Percentiles rank a stretch among this genome's conserved stretches.
These are phyloP conservation scores for Chrosomus eos DNA, from an alignment of 2,797 vertebrate species.

Conservation along the genomic window DNA sequence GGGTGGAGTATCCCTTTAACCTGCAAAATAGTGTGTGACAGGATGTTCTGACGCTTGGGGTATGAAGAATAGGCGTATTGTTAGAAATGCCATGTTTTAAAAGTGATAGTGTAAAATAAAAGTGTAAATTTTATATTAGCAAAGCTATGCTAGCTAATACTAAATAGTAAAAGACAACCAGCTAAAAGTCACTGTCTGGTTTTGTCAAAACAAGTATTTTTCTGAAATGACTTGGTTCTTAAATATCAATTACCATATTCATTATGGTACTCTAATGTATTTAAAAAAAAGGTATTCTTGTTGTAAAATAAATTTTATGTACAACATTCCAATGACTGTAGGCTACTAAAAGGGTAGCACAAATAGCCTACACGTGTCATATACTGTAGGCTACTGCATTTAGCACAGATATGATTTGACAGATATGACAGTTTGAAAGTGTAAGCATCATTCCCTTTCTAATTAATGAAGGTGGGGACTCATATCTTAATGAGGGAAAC, in stretches of 20 bases:
- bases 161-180: background rate
- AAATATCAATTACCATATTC: background rate
- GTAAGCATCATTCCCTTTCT: background rate
- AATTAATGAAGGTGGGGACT: constrained; percentile 5
- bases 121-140: background rate
- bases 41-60: background rate
- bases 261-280: background rate
- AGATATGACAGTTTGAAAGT: background rate
- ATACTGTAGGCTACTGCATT: background rate
- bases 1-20: no score
- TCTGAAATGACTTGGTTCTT: background rate
- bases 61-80: background rate
- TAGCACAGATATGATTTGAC: background rate
- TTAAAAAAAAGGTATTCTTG: background rate
- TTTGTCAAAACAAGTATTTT: background rate
- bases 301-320: background rate
- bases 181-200: no score
- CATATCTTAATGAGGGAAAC: constrained; percentile 10
- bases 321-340: background rate
- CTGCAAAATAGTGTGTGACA: no score
- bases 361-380: background rate
- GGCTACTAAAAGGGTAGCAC: background rate
- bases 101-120: background rate
- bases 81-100: background rate
- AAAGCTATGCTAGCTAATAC: background rate